These are phyloP conservation scores for Eremobia ochroleuca DNA, from an alignment of 2,888 invertebrate genomes.

Conservation along the genomic window DNA sequence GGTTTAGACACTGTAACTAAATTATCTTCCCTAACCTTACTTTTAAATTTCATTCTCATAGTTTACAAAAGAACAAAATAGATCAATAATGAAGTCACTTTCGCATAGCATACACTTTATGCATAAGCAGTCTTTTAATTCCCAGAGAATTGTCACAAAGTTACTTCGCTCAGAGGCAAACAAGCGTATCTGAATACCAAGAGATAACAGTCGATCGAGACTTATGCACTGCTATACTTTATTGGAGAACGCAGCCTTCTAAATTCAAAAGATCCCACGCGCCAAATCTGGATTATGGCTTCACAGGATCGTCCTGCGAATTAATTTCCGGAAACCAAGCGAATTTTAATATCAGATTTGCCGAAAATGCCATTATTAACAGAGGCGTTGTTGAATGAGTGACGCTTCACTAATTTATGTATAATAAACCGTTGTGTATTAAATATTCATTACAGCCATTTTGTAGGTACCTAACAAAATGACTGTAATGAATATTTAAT, in stretches of 20 bases:
- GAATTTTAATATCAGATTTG: slow-evolving; percentile 1
- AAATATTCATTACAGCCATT: no score
- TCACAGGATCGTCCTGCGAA: slow-evolving; percentile 3
- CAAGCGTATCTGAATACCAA: slow-evolving; percentile 37
- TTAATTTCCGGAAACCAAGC: slow-evolving; percentile 32
- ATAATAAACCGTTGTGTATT: no score
- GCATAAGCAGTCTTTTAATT: slow-evolving; percentile 12
- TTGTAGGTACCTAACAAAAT: slow-evolving; percentile 6
- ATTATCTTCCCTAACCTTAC: background rate
- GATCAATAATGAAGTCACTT: background rate
- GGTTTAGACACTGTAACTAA: background rate
- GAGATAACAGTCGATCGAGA: slow-evolving; percentile 20
- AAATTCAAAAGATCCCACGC: slow-evolving; percentile 22
- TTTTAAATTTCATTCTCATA: slow-evolving; percentile 1
- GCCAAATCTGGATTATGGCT: slow-evolving; percentile 29
- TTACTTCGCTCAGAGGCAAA: slow-evolving; percentile 14
- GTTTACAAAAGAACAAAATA: background rate
- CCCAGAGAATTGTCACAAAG: slow-evolving; percentile 25
- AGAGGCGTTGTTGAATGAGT: slow-evolving; percentile 8
- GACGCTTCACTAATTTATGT: slow-evolving; percentile 5
- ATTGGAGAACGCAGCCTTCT: slow-evolving; percentile 25
- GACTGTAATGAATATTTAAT: slow-evolving; percentile 35
- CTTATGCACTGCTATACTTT: slow-evolving; percentile 14
- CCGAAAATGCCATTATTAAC: slow-evolving; percentile 25
- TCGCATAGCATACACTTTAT: background rate